These are phyloP conservation scores for Zaprionus gabonicus DNA, from an alignment of 1,140 invertebrate species.

Conservation along the genomic window DNA sequence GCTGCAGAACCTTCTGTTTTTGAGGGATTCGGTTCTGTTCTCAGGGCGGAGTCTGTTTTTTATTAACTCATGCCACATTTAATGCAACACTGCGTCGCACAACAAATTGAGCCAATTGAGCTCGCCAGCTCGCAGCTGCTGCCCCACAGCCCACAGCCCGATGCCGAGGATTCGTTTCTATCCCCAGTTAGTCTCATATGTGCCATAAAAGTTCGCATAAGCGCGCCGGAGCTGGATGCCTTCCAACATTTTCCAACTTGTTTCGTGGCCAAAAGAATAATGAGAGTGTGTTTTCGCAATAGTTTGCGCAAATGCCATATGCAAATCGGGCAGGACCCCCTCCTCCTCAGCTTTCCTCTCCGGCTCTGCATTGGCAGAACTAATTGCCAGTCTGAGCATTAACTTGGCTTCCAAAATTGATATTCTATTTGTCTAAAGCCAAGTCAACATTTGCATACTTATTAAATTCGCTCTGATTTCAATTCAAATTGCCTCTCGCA, in stretches of 20 bases:
- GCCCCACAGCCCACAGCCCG: slow-evolving; percentile 10
- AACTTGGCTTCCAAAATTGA: slow-evolving; percentile 41
- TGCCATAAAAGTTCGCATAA: slow-evolving; percentile 79
- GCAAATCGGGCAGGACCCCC: slow-evolving; percentile 20
- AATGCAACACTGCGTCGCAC: slow-evolving; percentile 80
- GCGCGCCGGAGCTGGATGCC: slow-evolving; percentile 41
- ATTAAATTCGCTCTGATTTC: slow-evolving; percentile 30
- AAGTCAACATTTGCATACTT: slow-evolving; percentile 37
- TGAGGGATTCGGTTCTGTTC: slow-evolving; percentile 34
- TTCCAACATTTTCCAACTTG: slow-evolving; percentile 30
- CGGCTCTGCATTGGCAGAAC: not conserved
- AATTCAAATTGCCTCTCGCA: slow-evolving; percentile 18
- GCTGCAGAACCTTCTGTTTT: slow-evolving; percentile 23
- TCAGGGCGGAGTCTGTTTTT: slow-evolving; percentile 44
- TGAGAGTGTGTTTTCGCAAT: slow-evolving; percentile 47
- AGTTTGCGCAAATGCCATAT: slow-evolving; percentile 7
- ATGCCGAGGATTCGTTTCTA: slow-evolving; percentile 38
- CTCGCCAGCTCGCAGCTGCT: slow-evolving; percentile 56
- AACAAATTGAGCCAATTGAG: slow-evolving; percentile 68
- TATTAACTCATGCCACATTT: slow-evolving; percentile 81
- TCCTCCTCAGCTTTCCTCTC: too few relatives aligned
- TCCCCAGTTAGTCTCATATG: slow-evolving; percentile 74
- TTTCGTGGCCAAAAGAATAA: slow-evolving; percentile 58
- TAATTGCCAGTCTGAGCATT: slow-evolving; percentile 40
- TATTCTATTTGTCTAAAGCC: slow-evolving; percentile 30